Evolutionary conservation across 2,797 vertebrate species (phyloP), one percentile per base, ranked within the genome.

Genomic region (Thunnus albacares): DNA sequence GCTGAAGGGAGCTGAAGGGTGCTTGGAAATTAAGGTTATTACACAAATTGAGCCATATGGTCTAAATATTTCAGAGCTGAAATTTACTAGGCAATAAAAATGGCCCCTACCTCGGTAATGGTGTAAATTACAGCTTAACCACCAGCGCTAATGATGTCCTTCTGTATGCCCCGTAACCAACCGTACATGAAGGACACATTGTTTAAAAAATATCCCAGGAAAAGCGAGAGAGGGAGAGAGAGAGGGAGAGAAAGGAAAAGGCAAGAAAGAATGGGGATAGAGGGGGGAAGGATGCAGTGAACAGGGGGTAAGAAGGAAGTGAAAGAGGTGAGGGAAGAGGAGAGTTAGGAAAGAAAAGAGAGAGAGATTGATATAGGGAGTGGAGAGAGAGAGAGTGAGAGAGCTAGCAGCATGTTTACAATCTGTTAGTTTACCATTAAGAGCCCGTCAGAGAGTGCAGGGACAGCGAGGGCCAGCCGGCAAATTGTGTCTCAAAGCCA

Each of bases 21-120:
- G 98, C 97, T 94, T 93, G 95, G 97, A 98, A 99, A 99, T 99
- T 99, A 99, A 99, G 98, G 98, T 99, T 99, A 99, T 99, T 99
- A 99, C 97, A 99, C 98, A 99, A 99, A 99, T 99, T 97, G 98
- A 99, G 98, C 98, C 98, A 99, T 99, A 99, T 99, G 98, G 98
- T 99, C 97, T 97, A 98, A 99, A 99, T 99, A 99, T 99, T 99
- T 99, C 98, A 99, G 97, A 97, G 97, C 97, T 97, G 98, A 98
- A 99, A 99, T 99, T 96, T 99, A 98, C 98, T 98, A 99, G 97
- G 97, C 98, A 99, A 99, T 99, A 99, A 99, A 99, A 99, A 99
- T 99, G 97, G 97, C 98, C 98, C 97, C 98, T 98, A 97, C 97
- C 97, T 99, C 98, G 97, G 97, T 99, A 99, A 99, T 99, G 98